Percentiles rank a stretch among this genome's conserved stretches.
Conservation (phyloP, 2,888 invertebrate species). For the Heliconius charithonia region DNA sequence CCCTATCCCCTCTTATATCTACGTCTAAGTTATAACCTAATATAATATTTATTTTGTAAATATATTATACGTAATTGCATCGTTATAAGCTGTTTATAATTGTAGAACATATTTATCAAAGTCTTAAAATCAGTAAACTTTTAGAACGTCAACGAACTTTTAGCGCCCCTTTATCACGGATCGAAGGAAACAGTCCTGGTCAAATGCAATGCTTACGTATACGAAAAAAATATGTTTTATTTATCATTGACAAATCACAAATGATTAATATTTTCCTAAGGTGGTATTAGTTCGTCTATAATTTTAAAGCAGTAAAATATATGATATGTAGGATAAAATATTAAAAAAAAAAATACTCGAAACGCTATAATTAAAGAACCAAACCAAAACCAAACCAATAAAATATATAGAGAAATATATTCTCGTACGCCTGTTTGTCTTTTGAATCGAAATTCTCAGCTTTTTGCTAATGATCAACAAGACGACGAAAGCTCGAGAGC, state of each 20-base stretch:
- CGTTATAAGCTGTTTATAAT: too few species aligned
- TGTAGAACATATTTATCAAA: neutral
- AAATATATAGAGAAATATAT: too few species aligned
- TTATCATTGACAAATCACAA: too few species aligned
- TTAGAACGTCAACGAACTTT: slow-evolving; percentile 37
- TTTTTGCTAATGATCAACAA: slow-evolving; percentile 39
- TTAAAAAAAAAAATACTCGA: too few species aligned
- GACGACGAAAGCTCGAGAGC: slow-evolving; percentile 59
- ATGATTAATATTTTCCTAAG: too few species aligned
- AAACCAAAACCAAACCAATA: too few species aligned
- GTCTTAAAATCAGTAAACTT: neutral
- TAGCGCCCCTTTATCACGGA: slow-evolving; percentile 27
- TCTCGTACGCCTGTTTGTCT: too few species aligned
- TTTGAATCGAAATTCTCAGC: too few species aligned
- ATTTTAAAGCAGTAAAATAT: neutral
- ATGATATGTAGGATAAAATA: too few species aligned
- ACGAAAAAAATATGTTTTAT: neutral
- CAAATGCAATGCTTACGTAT: slow-evolving; percentile 32
- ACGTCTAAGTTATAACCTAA: neutral
- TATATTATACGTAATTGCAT: neutral
- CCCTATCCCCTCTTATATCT: too few species aligned
- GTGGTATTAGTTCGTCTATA: neutral
- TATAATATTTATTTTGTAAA: neutral
- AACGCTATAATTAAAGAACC: too few species aligned
- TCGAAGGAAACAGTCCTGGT: slow-evolving; percentile 30